Conservation (phyloP, 2,113 vertebrate species). For the Notiomystis cincta region DNA sequence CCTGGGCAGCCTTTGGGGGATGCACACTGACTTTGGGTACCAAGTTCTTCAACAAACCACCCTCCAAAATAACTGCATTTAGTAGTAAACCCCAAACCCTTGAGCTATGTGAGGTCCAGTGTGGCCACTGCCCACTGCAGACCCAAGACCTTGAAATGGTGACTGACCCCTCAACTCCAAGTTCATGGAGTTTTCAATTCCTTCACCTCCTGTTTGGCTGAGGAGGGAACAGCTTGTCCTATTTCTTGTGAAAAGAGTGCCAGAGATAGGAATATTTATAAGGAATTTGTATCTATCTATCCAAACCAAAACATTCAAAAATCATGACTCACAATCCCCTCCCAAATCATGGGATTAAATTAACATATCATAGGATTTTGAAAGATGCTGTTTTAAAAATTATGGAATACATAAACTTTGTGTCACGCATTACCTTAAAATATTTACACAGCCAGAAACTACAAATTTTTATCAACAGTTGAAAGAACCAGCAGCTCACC, state of each 20-base stretch:
- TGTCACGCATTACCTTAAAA: not conserved
- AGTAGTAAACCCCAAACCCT: not conserved
- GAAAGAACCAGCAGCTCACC: conserved; percentile 12
- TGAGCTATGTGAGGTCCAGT: rapidly evolving
- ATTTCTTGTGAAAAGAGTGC: not conserved
- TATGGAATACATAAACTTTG: not conserved
- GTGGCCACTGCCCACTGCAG: not conserved
- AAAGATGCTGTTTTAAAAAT: not conserved
- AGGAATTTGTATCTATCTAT: not conserved
- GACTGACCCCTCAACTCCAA: not conserved
- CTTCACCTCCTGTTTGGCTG: not conserved
- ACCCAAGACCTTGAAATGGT: not conserved
- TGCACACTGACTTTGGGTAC: rapidly evolving
- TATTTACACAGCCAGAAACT: not conserved
- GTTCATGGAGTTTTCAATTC: not conserved
- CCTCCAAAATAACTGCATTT: not conserved
- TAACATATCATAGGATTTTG: conserved; percentile 36
- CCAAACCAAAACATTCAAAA: conserved; percentile 52
- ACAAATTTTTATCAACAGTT: not conserved
- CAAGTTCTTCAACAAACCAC: not conserved
- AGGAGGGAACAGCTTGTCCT: not conserved
- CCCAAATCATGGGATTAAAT: conserved; percentile 50
- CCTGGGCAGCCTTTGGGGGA: not conserved
- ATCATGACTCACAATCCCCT: conserved; percentile 31
- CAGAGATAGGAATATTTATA: conserved; percentile 21